These are phyloP conservation scores for Lota lota DNA, from an alignment of 2,113 vertebrate species.

Conservation along the genomic window DNA sequence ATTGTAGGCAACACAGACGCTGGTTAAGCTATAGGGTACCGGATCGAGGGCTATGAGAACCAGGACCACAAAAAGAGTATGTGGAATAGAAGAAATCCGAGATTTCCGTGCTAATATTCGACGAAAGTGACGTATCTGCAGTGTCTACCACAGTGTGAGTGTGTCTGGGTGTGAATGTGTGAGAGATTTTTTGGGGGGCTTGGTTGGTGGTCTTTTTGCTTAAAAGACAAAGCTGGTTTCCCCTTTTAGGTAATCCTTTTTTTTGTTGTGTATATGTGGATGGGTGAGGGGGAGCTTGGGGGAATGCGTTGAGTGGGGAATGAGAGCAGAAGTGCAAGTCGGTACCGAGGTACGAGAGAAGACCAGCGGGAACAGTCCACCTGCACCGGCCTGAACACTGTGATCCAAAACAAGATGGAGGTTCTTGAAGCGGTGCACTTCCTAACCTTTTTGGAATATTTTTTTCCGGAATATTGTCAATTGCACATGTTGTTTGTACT, in stretches of 20 bases:
- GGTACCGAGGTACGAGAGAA: conserved; percentile 29
- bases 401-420: conserved; percentile 39
- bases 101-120: no score
- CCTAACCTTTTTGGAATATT: conserved; percentile 14
- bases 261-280: conserved; percentile 4
- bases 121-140: neutral
- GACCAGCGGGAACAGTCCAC: conserved; percentile 31
- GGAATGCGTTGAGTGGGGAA: no score
- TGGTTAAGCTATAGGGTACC: no score
- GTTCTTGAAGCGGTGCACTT: conserved; percentile 11
- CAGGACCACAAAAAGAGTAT: no score
- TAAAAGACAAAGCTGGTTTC: no score
- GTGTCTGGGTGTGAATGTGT: conserved; percentile 6
- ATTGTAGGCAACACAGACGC: no score
- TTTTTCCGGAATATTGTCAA: conserved; percentile 16
- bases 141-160: neutral
- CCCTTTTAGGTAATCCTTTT: no score
- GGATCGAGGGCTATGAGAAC: no score
- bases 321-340: conserved; percentile 25
- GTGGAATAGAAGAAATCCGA: no score
- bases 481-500: conserved; percentile 29
- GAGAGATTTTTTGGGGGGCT: conserved; percentile 30
- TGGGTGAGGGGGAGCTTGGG: neutral
- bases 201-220: no score
- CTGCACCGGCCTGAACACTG: conserved; percentile 60